Base-by-base conservation (phyloP, 2,797 vertebrate genomes). In the Hozukius guyotensis region DNA sequence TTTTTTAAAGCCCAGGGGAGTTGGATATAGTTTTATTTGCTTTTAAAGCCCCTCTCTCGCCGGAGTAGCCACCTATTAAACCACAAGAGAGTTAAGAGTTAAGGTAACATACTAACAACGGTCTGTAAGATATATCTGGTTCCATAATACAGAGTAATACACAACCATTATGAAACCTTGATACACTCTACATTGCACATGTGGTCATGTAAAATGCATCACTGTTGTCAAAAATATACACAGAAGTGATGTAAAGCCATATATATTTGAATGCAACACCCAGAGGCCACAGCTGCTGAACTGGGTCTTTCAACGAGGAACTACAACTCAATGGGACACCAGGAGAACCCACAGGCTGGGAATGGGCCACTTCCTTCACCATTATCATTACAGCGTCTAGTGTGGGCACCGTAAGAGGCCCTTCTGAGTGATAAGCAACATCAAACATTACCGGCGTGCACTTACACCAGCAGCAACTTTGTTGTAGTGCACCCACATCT, bases 321-420 rank as follows among this genome's bases (percentile, higher is more conserved):
- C 74, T 77, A 85, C 77, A 79, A 78, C 75, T 88, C 79, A 75
- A 72, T 16, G 46, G 81, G 85, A 87, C 68, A 65, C 46, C 9
- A 29, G 56, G 60, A 82, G 57, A 88, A 82, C 68, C 72, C 63
- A 80, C 67, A 59, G 77, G 63, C 71, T 81, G 81, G 82, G 81
- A 92, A 91, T 78, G 80, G 84, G 72, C 82, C 83, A 87, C 88
- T 86, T 92, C 81, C 85, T 87, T 82, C 66, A 62, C 74, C 67
- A 71, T 86, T 83, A 84, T 84, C 82, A 81, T 86, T 75, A 83
- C 70, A 22, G 71, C 31, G 63, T 72, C 72, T 49, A 61, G 70
- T 72, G 77, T 29, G 67, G 71, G 71, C 31, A 53, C 72, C 57
- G 13, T 64, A 67, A 87, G 55, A 85, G 66, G 81, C 75, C 14